Evolutionary conservation across 2,888 invertebrate species (phyloP), one percentile per base, ranked within the genome.

Genomic region (Sphinx pinastri): DNA sequence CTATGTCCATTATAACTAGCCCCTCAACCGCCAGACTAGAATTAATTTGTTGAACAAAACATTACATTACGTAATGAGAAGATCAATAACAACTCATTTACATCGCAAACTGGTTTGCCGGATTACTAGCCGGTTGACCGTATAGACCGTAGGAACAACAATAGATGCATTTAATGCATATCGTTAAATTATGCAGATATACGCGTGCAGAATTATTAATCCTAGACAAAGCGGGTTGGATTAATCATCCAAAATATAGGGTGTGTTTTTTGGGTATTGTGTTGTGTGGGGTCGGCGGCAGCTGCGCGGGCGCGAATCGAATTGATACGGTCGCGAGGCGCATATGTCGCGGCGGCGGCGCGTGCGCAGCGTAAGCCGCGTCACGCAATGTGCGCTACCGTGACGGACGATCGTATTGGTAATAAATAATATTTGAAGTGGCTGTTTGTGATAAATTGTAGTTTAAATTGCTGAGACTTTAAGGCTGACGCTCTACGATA

Each of bases 301-400:
- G 93, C 93, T 93, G 93, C 89, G 88, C 87, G 84, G 85, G 82
- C 87, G 89, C 88, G 88, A 83, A 90, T 92, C 90, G 84, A 92
- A 90, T 91, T 92, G 93, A 93, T 93, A 92, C 81, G 74, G 59
- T 68, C 66, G 55, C 49, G 66, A 66, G 45, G 10, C 55, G 59
- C 83, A 85, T 85, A 85, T 84, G 88, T 86, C 84, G 86, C 85
- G 86, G 72, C 76, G 85, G 87, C 87, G 85, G 85, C 71, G 87
- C 85, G 83, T 71, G 75, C 76, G 71, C 55, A 55, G 11, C 55
- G 19, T 19, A 55, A 55, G 55, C 82, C 82, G 80, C 87, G 86
- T 85, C 90, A 88, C 82, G 85, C 85, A 80, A 79, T 75, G 74
- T 76, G 72, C 71, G 76, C 72, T 67, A 38, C 59, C 47, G 47